These are phyloP conservation scores for Philopedon plagiatum DNA, from an alignment of 2,888 invertebrate species.

Conservation along the genomic window DNA sequence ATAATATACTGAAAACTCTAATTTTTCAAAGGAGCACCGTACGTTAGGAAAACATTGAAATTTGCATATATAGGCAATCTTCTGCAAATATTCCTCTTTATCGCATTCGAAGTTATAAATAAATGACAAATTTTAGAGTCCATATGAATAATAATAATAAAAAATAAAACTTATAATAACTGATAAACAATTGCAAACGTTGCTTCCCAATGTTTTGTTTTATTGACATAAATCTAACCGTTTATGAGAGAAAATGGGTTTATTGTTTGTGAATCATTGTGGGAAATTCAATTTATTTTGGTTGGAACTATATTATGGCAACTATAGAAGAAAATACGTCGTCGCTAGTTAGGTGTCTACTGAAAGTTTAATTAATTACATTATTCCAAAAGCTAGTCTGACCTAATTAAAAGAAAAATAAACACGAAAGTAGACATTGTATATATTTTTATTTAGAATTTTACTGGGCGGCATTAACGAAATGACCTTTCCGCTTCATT, in stretches of 20 bases:
- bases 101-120: not conserved
- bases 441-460: conserved; percentile 13
- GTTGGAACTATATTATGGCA: too few relatives aligned
- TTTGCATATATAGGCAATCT: conserved; percentile 51
- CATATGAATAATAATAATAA: too few relatives aligned
- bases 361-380: not conserved
- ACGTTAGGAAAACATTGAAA: conserved; percentile 55
- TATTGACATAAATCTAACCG: too few relatives aligned
- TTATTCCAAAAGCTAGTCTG: not conserved
- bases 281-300: too few relatives aligned
- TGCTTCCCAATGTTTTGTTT: too few relatives aligned
- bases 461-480: not conserved
- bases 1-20: conserved; percentile 51
- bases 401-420: not conserved
- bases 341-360: too few relatives aligned
- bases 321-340: too few relatives aligned
- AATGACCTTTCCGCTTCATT: conserved; percentile 27
- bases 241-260: too few relatives aligned
- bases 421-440: not conserved
- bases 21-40: conserved; percentile 52
- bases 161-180: too few relatives aligned
- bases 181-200: too few relatives aligned
- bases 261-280: too few relatives aligned
- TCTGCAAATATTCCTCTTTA: conserved; percentile 42
- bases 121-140: not conserved